phyloP scores from a whole-genome alignment of 2,113 vertebrate genomes.

The Lophura nycthemera region DNA sequence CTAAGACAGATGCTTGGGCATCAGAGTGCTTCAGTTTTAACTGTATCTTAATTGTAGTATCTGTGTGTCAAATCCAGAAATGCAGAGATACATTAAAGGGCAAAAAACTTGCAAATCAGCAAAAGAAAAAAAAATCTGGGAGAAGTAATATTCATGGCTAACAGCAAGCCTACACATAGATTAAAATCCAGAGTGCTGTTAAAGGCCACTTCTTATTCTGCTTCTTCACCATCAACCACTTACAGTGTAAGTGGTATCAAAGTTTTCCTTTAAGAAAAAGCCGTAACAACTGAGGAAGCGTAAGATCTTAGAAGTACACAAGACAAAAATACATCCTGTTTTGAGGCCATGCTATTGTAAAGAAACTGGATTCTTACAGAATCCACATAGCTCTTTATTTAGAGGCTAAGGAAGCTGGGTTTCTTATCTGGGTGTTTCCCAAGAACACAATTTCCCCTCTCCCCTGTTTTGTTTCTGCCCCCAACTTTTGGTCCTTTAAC shows the following conservation, averaged over 20 bases:
- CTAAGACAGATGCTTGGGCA: background rate
- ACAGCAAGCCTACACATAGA: background rate
- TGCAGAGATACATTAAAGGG: background rate
- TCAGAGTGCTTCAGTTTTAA: background rate
- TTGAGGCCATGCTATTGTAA: background rate
- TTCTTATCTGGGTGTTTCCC: slow-evolving; percentile 34
- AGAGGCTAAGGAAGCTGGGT: background rate
- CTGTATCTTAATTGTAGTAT: background rate
- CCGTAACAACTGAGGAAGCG: slow-evolving; percentile 9
- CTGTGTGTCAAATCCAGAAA: background rate
- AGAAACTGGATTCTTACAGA: slow-evolving; percentile 21
- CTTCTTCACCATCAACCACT: background rate
- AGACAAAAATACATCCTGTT: background rate
- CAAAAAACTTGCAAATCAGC: background rate
- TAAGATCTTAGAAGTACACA: background rate
- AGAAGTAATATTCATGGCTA: background rate
- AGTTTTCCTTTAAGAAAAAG: slow-evolving; percentile 1
- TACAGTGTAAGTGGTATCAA: background rate
- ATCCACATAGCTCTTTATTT: background rate
- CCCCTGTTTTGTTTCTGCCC: background rate
- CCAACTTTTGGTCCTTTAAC: background rate
- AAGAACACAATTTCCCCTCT: background rate
- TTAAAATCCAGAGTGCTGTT: background rate
- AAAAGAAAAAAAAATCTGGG: background rate
- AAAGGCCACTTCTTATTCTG: background rate